These are phyloP conservation scores for Tauraco hartlaubi DNA, from an alignment of 2,797 vertebrate species.

Conservation along the genomic window DNA sequence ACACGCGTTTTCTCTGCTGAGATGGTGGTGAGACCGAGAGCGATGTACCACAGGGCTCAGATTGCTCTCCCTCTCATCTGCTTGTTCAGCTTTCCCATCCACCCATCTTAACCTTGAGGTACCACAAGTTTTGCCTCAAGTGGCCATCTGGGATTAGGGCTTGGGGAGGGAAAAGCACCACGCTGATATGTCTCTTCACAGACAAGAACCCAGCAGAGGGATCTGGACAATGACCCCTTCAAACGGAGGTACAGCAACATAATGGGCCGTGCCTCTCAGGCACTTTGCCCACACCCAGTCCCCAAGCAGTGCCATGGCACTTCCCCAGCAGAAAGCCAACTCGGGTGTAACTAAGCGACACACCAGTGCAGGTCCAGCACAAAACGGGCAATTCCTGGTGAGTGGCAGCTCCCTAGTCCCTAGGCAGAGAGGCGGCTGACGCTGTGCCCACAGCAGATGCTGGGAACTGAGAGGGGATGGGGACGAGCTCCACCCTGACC, in stretches of 20 bases:
- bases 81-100: neutral
- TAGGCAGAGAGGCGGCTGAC: neutral
- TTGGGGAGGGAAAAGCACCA: neutral
- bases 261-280: neutral
- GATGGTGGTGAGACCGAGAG: neutral
- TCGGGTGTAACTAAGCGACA: no score
- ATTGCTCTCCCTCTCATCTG: neutral
- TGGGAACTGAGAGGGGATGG: neutral
- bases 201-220: neutral
- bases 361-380: neutral
- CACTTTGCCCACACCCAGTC: neutral
- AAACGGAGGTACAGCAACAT: neutral
- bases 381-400: neutral
- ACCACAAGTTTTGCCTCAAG: neutral
- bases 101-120: neutral
- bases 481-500: neutral
- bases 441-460: neutral
- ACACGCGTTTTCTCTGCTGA: neutral
- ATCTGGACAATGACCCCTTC: neutral
- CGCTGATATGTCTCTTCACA: accelerated
- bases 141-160: neutral
- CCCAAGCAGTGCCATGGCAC: accelerated
- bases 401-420: neutral
- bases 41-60: neutral
- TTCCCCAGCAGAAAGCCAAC: neutral